These are phyloP conservation scores for Pterois miles DNA, from an alignment of 2,797 vertebrate species.

Conservation along the genomic window DNA sequence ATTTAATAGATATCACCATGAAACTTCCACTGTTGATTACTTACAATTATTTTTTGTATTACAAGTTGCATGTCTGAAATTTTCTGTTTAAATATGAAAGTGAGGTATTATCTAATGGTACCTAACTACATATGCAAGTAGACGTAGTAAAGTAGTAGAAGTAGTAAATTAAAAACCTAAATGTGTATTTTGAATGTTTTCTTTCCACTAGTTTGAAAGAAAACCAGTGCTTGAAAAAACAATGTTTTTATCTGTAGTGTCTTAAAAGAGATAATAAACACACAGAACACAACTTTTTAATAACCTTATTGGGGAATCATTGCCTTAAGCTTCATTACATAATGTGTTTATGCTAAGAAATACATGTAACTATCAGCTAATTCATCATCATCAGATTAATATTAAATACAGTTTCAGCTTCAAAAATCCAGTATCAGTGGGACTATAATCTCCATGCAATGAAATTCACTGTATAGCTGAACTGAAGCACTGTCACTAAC, in stretches of 20 bases:
- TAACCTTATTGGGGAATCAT: neutral
- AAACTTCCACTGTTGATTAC: neutral
- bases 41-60: neutral
- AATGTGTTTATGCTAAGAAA: neutral
- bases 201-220: too few relatives aligned
- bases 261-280: too few relatives aligned
- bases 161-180: too few relatives aligned
- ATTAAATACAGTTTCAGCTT: neutral
- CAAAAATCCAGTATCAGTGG: neutral
- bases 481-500: neutral
- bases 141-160: too few relatives aligned
- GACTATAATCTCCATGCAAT: neutral
- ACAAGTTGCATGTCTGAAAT: neutral
- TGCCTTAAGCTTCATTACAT: neutral
- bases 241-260: neutral
- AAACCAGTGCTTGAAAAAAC: too few relatives aligned
- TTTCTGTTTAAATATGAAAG: neutral
- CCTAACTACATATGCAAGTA: too few relatives aligned
- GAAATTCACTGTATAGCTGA: neutral
- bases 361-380: neutral
- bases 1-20: neutral
- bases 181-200: too few relatives aligned
- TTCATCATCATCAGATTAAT: neutral
- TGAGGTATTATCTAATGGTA: too few relatives aligned
- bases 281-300: too few relatives aligned